Percentiles rank a stretch among this genome's conserved stretches.
phyloP scores from a whole-genome alignment of 2,797 vertebrate genomes.

The Cyprinodon diabolis region DNA sequence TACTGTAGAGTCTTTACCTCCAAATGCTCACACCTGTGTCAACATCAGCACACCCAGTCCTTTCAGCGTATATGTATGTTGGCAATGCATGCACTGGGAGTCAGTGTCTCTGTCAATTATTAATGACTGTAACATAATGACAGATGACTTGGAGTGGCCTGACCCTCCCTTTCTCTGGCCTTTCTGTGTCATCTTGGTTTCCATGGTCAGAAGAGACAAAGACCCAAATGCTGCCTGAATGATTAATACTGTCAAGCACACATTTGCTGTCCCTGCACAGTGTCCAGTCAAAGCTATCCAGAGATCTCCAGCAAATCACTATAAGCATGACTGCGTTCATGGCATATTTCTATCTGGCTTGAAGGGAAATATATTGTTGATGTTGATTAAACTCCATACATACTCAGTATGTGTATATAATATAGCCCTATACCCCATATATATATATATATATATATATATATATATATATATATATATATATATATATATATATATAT shows the following conservation, averaged over 20 bases:
- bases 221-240: constrained; percentile 45
- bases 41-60: constrained; percentile 11
- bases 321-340: constrained; percentile 59
- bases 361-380: not conserved
- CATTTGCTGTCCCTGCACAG: constrained; percentile 71
- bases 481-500: no score
- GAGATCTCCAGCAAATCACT: constrained; percentile 64
- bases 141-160: constrained; percentile 59
- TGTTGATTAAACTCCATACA: no score
- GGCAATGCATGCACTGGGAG: constrained; percentile 31
- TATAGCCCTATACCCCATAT: no score
- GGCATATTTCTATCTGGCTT: constrained; percentile 55
- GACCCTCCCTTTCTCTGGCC: constrained; percentile 55
- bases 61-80: constrained; percentile 19
- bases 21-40: constrained; percentile 40
- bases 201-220: constrained; percentile 57
- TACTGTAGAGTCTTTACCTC: constrained; percentile 11
- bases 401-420: no score
- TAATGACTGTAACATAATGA: constrained; percentile 67
- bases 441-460: no score
- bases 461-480: no score
- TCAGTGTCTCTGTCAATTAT: constrained; percentile 70
- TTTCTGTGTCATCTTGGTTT: constrained; percentile 66
- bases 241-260: constrained; percentile 74
- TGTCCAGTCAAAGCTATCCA: constrained; percentile 52